phyloP scores from a whole-genome alignment of 2,113 vertebrate genomes.

The Xiphorhynchus elegans region DNA sequence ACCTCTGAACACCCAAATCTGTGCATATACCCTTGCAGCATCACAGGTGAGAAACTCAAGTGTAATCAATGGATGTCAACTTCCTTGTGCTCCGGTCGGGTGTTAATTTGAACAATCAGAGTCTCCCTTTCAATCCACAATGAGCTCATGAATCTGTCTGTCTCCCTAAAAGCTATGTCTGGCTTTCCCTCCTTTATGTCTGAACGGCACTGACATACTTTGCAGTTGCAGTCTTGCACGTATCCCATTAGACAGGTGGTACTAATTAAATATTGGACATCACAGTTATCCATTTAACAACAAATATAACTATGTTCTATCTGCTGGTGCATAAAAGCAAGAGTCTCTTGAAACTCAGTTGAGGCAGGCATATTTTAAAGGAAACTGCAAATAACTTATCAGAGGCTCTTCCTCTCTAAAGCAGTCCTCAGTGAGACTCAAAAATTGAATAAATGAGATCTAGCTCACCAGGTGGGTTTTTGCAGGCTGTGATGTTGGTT shows the following conservation, averaged over 20 bases:
- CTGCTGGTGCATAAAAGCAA: neutral
- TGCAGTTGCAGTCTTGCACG: neutral
- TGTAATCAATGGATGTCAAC: neutral
- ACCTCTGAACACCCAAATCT: neutral
- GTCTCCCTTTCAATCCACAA: neutral
- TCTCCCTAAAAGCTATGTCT: neutral
- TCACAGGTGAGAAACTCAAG: neutral
- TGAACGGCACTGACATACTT: neutral
- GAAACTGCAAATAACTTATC: slow-evolving; percentile 47
- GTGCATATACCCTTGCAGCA: neutral
- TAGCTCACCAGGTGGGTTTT: slow-evolving; percentile 50
- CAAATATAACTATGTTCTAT: slow-evolving; percentile 36
- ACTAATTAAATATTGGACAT: slow-evolving; percentile 21
- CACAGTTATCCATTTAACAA: slow-evolving; percentile 32
- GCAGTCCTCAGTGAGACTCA: slow-evolving; percentile 33
- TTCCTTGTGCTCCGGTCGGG: neutral
- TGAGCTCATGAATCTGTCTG: neutral
- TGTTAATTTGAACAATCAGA: neutral
- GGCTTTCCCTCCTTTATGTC: neutral
- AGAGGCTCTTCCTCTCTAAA: slow-evolving; percentile 15
- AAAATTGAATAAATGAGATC: slow-evolving; percentile 20
- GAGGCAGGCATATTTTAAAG: slow-evolving; percentile 15
- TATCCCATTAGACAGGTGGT: neutral
- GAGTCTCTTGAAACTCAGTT: slow-evolving; percentile 12
- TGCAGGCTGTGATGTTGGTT: slow-evolving; percentile 47